Evolutionary conservation across 2,888 invertebrate genomes (phyloP), one percentile per base, ranked within the genome.

Genomic region (Acrobasis suavella): DNA sequence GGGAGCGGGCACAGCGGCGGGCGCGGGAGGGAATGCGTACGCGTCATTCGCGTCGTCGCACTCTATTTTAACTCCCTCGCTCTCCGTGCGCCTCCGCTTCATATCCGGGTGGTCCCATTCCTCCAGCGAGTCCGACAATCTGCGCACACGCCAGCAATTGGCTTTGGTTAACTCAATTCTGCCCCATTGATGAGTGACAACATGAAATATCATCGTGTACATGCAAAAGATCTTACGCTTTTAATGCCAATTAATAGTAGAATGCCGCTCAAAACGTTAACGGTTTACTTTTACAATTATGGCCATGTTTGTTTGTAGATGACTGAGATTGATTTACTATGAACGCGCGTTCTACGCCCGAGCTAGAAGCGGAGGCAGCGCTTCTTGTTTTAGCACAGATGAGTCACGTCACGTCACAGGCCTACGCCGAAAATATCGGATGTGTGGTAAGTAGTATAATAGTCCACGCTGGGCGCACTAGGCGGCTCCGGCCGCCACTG

Each of bases 41-140:
- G 95, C 94, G 75, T 94, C 95, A 78, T 93, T 95, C 55, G 95
- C 94, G 77, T 95, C 94, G 80, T 96, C 96, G 76, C 95, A 94
- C 86, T 96, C 96, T 75, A 95, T 83, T 87, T 96, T 96, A 73
- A 96, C 94, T 83, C 94, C 87, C 81, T 94, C 94, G 76, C 92
- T 93, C 75, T 94, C 92, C 81, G 94, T 94, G 55, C 93, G 91
- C 76, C 93, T 93, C 67, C 92, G 78, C 78, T 93, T 93, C 86
- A 74, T 74, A 76, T 81, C 91, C 74, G 78, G 90, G 80, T 86
- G 85, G 71, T 93, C 93, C 85, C 91, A 92, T 83, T 89, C 89
- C 75, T 92, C 91, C 79, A 83, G 76, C 69, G 85, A 78, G 77
- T 89, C 89, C 73, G 88, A 84, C 67, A 87, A 91, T 92, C 92